Base-by-base conservation (phyloP, 2,113 vertebrate species). In the Chinchilla lanigera region DNA sequence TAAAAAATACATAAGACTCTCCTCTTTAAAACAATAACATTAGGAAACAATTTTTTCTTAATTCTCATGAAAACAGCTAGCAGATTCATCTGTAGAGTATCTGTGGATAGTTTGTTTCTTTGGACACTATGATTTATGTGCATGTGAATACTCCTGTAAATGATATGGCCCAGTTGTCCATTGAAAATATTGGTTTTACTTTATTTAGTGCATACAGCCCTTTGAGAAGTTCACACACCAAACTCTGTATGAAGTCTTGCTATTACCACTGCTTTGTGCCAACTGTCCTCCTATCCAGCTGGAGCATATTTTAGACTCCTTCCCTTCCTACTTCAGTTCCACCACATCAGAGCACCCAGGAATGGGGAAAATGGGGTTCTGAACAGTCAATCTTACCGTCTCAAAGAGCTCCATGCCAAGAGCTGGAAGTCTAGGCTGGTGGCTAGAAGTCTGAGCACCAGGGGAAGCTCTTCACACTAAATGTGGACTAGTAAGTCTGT, bases 141-240 rank as follows among this genome's bases (percentile, higher is more conserved):
- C 58, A 67, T 91, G 28, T 83, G 78, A 95, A 89, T 84, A 83
- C 11, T 86, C 93, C 13, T 69, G 80, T 58, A 90, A 83, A 96
- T 81, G n/a, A 92, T 35, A 47, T 11, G 33, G 24, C 33, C 67
- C 47, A 69, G 58, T 65, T 78, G 77, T 7, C 86, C 92, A 94
- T 38, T 41, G 56, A 93, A 89, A 95, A 95, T 92, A 92, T 24
- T 96, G 92, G 67, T 77, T 96, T 96, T 94, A 63, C 38, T 96
- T 95, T 93, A 93, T 90, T 95, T 92, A 67, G 35, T 63, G 17
- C 44, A n/a, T 30, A 58, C 44, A 90, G 26, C 3, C 35, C 61
- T 95, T 90, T 13, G 50, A 67, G 67, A 92, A 94, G 77, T 82
- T 94, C 96, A 90, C 61, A 83, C 30, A 93, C 35, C 52, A 47